phyloP scores from a whole-genome alignment of 2,888 invertebrate species.

The Trachelus stipa region DNA sequence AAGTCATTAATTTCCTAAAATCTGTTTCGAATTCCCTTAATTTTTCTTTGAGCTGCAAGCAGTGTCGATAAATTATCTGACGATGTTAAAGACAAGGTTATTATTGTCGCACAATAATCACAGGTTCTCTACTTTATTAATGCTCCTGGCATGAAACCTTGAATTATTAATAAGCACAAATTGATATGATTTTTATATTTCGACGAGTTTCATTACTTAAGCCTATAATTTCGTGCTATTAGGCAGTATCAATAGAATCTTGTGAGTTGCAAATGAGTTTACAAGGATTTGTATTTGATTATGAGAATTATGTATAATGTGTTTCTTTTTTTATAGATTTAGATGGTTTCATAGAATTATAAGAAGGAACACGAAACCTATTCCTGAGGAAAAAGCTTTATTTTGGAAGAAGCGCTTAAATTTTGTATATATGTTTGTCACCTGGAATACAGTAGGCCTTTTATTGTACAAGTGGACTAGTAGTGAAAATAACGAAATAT shows the following conservation, averaged over 20 bases:
- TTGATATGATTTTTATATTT: not conserved
- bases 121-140: not conserved
- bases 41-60: not conserved
- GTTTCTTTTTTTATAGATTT: not conserved
- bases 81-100: not conserved
- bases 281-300: not conserved
- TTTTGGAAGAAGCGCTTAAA: conserved; percentile 25
- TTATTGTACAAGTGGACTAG: rapidly evolving
- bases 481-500: not conserved
- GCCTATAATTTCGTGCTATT: not conserved
- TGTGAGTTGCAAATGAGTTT: not conserved
- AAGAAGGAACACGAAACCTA: conserved; percentile 22
- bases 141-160: not conserved
- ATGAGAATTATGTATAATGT: not conserved
- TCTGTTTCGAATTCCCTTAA: not conserved
- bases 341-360: conserved; percentile 14
- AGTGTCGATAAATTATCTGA: not conserved
- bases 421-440: conserved; percentile 25
- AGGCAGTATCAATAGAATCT: not conserved
- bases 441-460: conserved; percentile 31
- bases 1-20: not conserved
- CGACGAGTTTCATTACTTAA: not conserved
- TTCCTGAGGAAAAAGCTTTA: conserved; percentile 12
- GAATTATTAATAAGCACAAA: not conserved
- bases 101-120: not conserved